Conservation (phyloP, 2,888 invertebrate species). For the Tipula helvola region DNA sequence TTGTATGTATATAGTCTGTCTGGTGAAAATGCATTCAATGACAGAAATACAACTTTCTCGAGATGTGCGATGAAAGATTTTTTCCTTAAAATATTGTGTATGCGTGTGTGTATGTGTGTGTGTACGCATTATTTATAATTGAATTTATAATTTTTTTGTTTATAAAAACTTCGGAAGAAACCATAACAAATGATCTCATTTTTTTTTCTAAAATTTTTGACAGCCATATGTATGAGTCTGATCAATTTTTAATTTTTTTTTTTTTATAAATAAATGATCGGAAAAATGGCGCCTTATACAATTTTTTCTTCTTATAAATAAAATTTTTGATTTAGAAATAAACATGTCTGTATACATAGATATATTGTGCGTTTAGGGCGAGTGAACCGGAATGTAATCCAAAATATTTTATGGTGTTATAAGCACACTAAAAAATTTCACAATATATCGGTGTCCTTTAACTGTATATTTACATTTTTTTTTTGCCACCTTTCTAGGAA, state of each 20-base stretch:
- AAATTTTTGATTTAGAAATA: constrained; percentile 4
- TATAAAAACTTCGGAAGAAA: constrained; percentile 9
- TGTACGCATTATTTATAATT: neutral
- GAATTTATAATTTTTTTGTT: constrained; percentile 7
- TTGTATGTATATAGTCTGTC: neutral
- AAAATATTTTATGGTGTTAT: neutral
- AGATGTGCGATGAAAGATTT: neutral
- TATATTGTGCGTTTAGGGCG: neutral
- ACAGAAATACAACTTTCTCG: constrained; percentile 5
- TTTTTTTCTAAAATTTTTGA: neutral
- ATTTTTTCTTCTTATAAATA: neutral
- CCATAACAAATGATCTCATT: constrained; percentile 6
- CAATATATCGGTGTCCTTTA: neutral
- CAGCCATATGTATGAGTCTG: neutral
- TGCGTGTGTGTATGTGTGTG: neutral
- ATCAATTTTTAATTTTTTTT: neutral
- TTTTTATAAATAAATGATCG: neutral
- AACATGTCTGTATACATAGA: neutral
- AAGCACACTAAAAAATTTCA: too few species aligned
- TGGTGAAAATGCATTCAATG: neutral
- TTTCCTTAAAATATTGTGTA: constrained; percentile 7
- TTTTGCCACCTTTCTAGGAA: neutral
- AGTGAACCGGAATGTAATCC: neutral
- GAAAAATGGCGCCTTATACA: neutral
- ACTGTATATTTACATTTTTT: neutral